A percentile compares a stretch with the other conserved stretches of the same genome.
Evolutionary conservation across 2,888 invertebrate genomes (phyloP).

Genomic region (Tachystola acroxantha): DNA sequence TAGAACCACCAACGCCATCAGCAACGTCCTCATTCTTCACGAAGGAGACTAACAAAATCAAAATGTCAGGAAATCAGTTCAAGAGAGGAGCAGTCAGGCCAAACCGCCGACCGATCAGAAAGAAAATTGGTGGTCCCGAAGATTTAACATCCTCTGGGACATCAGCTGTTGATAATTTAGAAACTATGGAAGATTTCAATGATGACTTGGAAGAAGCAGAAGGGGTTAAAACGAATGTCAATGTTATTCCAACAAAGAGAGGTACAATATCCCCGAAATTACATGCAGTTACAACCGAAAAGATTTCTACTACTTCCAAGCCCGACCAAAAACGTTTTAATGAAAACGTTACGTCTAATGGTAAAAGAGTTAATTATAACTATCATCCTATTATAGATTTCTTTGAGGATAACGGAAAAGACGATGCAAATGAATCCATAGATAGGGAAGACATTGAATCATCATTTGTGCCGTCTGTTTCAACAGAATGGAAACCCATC

Average conservation of each 20-base stretch:
- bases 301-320: slow-evolving; percentile 26
- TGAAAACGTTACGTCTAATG: slow-evolving; percentile 38
- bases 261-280: slow-evolving; percentile 59
- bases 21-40: slow-evolving; percentile 48
- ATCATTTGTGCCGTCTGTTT: slow-evolving; percentile 39
- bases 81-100: slow-evolving; percentile 60
- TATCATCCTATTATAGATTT: slow-evolving; percentile 92
- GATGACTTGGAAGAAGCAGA: slow-evolving; percentile 49
- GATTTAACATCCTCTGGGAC: slow-evolving; percentile 65
- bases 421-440: slow-evolving; percentile 46
- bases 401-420: slow-evolving; percentile 75
- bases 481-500: slow-evolving; percentile 73
- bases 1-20: slow-evolving; percentile 68
- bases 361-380: slow-evolving; percentile 85
- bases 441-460: slow-evolving; percentile 58
- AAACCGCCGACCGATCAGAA: slow-evolving; percentile 59
- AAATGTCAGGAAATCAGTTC: slow-evolving; percentile 46
- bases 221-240: slow-evolving; percentile 34
- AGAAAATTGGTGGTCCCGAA: slow-evolving; percentile 59
- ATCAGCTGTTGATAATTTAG: slow-evolving; percentile 50
- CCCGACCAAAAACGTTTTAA: slow-evolving; percentile 32
- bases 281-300: slow-evolving; percentile 44
- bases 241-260: slow-evolving; percentile 31
- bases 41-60: slow-evolving; percentile 56
- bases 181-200: slow-evolving; percentile 53